A percentile compares a stretch with the other conserved stretches of the same genome.
Evolutionary conservation across 1,140 invertebrate species (phyloP).

Genomic region (Meloidogyne exigua): DNA sequence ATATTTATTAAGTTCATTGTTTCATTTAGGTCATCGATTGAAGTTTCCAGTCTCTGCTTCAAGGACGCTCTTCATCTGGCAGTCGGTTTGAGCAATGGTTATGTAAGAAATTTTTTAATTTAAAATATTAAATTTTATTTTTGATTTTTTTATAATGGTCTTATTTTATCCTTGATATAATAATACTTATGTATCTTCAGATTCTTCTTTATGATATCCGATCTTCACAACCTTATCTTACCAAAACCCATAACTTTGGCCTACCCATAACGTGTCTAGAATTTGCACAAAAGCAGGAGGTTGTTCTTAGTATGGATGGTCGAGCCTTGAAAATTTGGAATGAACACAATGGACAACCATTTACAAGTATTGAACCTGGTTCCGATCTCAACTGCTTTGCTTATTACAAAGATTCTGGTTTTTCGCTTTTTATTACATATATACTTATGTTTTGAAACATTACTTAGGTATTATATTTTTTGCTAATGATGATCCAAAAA

Average conservation of each 20-base stretch:
- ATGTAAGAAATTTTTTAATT: conserved; percentile 68
- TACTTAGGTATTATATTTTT: conserved; percentile 78
- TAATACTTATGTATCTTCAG: conserved; percentile 55
- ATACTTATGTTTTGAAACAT: not conserved
- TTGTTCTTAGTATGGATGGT: conserved; percentile 86
- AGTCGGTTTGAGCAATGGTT: conserved; percentile 87
- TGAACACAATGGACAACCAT: conserved; percentile 85
- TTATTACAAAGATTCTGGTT: conserved; percentile 78
- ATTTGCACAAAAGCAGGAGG: conserved; percentile 73
- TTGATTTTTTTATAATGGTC: not conserved
- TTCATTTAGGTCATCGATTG: conserved; percentile 55
- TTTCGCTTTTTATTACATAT: not conserved
- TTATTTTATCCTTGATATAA: not conserved
- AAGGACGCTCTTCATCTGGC: conserved; percentile 78
- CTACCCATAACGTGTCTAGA: conserved; percentile 84
- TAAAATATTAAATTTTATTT: conserved; percentile 6
- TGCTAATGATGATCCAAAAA: conserved; percentile 89
- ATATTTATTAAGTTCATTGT: too few species aligned
- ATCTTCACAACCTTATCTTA: conserved; percentile 79
- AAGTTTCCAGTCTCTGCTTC: conserved; percentile 70
- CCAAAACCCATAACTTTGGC: conserved; percentile 93
- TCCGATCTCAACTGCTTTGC: conserved; percentile 85
- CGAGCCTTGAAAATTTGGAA: conserved; percentile 93
- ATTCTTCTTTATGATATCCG: conserved; percentile 89
- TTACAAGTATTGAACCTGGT: conserved; percentile 82